Percentiles rank a stretch among this genome's conserved stretches.
phyloP scores from a whole-genome alignment of 2,888 invertebrate genomes.

The Tetanocera ferruginea region DNA sequence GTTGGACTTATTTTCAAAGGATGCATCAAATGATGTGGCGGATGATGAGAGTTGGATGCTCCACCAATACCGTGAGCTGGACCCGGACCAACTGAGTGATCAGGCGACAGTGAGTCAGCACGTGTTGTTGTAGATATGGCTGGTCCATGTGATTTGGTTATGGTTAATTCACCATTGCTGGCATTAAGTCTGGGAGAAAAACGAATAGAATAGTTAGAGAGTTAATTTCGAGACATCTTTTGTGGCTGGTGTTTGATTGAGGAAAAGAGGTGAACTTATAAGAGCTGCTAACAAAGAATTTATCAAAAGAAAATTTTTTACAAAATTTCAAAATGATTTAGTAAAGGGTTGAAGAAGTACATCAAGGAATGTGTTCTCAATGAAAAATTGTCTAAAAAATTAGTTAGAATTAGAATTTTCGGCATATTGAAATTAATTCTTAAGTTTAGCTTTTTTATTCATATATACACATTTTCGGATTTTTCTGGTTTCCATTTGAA shows the following conservation, averaged over 20 bases:
- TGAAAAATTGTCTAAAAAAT: neutral
- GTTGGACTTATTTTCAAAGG: constrained; percentile 78
- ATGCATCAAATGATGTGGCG: constrained; percentile 68
- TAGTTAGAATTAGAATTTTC: neutral
- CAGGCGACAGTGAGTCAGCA: constrained; percentile 58
- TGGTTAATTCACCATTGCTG: constrained; percentile 86
- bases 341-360: neutral
- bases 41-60: constrained; percentile 47
- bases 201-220: neutral
- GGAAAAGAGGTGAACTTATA: constrained; percentile 49
- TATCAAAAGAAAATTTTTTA: neutral
- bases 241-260: neutral
- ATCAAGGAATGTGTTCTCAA: neutral
- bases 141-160: constrained; percentile 81
- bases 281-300: neutral
- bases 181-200: constrained; percentile 75
- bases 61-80: constrained; percentile 50
- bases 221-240: neutral
- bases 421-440: neutral
- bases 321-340: neutral
- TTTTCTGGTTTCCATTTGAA: no score
- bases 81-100: constrained; percentile 56
- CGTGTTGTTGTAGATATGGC: constrained; percentile 61
- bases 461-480: no score
- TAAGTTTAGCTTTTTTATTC: no score